Evolutionary conservation across 2,888 invertebrate species (phyloP).

Genomic region (Pterostichus niger): DNA sequence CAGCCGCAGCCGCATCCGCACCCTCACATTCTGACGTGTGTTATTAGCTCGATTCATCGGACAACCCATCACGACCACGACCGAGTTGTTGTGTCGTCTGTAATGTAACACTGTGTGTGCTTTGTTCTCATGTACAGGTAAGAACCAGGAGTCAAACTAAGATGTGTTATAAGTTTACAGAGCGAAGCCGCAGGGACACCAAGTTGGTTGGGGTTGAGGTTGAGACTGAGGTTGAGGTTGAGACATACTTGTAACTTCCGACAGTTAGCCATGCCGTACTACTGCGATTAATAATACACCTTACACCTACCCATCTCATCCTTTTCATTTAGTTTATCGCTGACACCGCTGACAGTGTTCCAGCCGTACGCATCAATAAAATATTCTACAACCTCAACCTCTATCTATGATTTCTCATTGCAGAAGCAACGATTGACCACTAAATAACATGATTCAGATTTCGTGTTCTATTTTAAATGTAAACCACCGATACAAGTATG

Average conservation of each 20-base stretch:
- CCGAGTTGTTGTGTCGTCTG: constrained; percentile 5
- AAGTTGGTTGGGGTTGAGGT: constrained; percentile 22
- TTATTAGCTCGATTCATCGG: constrained; percentile 40
- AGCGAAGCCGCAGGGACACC: constrained; percentile 62
- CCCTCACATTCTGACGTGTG: constrained; percentile 37
- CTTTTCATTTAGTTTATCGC: constrained; percentile 65
- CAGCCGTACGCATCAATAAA: constrained; percentile 28
- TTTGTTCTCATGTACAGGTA: constrained; percentile 9
- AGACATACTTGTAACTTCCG: constrained; percentile 37
- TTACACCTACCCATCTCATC: constrained; percentile 39
- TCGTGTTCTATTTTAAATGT: constrained; percentile 60
- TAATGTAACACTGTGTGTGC: not conserved
- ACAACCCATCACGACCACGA: not conserved
- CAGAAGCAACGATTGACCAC: constrained; percentile 17
- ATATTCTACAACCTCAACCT: constrained; percentile 16
- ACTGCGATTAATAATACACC: constrained; percentile 60
- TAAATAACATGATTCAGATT: constrained; percentile 62
- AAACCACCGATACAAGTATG: constrained; percentile 21
- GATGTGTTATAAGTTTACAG: constrained; percentile 69
- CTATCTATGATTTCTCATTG: constrained; percentile 13
- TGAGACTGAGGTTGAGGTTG: too few relatives aligned
- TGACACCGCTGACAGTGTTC: constrained; percentile 54
- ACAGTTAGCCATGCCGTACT: constrained; percentile 51
- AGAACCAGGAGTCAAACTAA: constrained; percentile 44
- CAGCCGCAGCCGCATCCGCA: not conserved